phyloP scores from a whole-genome alignment of 2,797 vertebrate species.

The Lacerta agilis region DNA sequence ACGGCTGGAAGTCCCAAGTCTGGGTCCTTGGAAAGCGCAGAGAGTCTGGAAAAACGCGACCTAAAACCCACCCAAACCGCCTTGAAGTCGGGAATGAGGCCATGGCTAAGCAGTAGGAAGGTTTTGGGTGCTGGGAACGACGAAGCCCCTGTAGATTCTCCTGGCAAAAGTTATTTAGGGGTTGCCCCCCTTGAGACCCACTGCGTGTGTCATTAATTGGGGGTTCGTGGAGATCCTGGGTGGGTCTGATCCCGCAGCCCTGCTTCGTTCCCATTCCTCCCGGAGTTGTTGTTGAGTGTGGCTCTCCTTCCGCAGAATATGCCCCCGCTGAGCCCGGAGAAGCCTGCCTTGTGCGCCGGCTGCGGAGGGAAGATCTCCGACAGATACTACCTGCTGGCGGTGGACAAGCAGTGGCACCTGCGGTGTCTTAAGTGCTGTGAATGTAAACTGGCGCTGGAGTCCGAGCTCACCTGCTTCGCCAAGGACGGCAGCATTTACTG shows the following conservation, averaged over 20 bases:
- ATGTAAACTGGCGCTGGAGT: slow-evolving; percentile 98
- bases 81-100: neutral
- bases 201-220: neutral
- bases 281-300: too few species aligned
- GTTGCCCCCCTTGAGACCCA: neutral
- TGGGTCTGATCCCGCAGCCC: neutral
- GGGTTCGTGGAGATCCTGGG: neutral
- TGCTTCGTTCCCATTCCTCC: neutral
- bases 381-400: slow-evolving; percentile 98
- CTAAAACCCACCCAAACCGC: neutral
- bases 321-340: slow-evolving; percentile 96
- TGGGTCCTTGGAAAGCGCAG: too few species aligned
- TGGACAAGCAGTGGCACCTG: slow-evolving; percentile 99
- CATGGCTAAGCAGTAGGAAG: neutral
- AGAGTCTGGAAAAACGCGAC: neutral
- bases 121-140: too few species aligned
- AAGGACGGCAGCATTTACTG: slow-evolving; percentile 99
- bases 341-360: slow-evolving; percentile 96
- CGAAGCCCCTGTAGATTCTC: neutral
- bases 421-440: slow-evolving; percentile 99
- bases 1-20: neutral
- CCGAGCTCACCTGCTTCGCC: slow-evolving; percentile 98
- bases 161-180: neutral
- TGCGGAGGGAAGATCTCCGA: slow-evolving; percentile 98
- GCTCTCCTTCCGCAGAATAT: slow-evolving; percentile 82